Evolutionary conservation across 1,140 invertebrate genomes (phyloP), one percentile per base, ranked within the genome.

Genomic region (Coptotermes formosanus): DNA sequence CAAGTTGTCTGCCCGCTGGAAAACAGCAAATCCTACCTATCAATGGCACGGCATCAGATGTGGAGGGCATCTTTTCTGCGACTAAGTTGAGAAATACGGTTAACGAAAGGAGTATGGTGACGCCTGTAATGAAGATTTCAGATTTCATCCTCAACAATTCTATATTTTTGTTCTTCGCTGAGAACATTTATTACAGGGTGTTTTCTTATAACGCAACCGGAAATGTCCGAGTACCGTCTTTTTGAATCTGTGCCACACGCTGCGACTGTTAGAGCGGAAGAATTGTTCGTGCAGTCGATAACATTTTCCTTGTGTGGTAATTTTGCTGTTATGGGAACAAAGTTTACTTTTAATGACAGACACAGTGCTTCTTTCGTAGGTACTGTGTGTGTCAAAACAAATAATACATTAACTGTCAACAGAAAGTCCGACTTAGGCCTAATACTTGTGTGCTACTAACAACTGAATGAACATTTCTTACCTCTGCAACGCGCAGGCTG

Each of bases 51-150:
- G 96, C 97, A 92, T 98, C 97, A 93, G 97, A 98, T 92, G 97
- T 96, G 94, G 97, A 52, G 96, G 91, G 97, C 97, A 94, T 98
- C 95, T 92, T 96, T 94, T 98, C 97, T 90, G 97, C 96, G 91
- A 98, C 97, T 92, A 98, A 95, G 94, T 97, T 97, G 94, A 97
- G 96, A 95, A 99, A 99, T 93, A 99, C 98, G 93, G 98, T 99
- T 94, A 99, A 95, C 92, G 98, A 99, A 92, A 99, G 97, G 92
- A 99, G 96, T 94, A 99, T 99, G 94, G 98, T 99, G 93, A 99
- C 98, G 94, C 98, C 98, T 99, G 96, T 93, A 97, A 97, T 94
- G 85, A 82, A 87, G 64, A 75, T 75, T 75, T 30, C 64, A 75
- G 25, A 75, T 25, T 75, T n/a, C 64, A 75, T 75, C 25, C 64